These are phyloP conservation scores for Muscina levida DNA, from an alignment of 2,888 invertebrate genomes.

Conservation along the genomic window DNA sequence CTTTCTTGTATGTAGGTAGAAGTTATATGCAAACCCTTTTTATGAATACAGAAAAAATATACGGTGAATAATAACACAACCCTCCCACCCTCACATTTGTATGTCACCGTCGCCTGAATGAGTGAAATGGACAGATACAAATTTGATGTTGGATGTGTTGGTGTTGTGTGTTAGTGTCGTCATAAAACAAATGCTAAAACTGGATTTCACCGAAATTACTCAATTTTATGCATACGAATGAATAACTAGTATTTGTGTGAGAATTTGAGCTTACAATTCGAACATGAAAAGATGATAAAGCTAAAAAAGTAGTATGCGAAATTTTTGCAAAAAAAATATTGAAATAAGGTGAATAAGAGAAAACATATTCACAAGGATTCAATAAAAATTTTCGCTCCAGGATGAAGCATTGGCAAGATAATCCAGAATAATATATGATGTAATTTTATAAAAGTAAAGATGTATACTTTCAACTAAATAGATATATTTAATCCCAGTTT, in stretches of 20 bases:
- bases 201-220: conserved; percentile 50
- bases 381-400: too few relatives aligned
- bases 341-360: too few relatives aligned
- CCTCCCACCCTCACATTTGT: too few relatives aligned
- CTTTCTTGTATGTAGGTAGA: not conserved
- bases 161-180: not conserved
- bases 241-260: not conserved
- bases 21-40: conserved; percentile 12
- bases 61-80: not conserved
- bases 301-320: too few relatives aligned
- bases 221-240: conserved; percentile 30
- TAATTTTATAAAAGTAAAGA: too few relatives aligned
- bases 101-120: too few relatives aligned
- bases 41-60: not conserved
- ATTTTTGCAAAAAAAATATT: too few relatives aligned
- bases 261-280: not conserved
- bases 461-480: too few relatives aligned
- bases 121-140: conserved; percentile 1
- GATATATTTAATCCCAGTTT: too few relatives aligned
- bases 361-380: too few relatives aligned
- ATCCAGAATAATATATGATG: too few relatives aligned
- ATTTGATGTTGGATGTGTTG: conserved; percentile 24
- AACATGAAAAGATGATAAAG: not conserved
- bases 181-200: conserved; percentile 53
- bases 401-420: too few relatives aligned